phyloP scores from a whole-genome alignment of 1,140 invertebrate genomes.

The Drosophila suzukii region DNA sequence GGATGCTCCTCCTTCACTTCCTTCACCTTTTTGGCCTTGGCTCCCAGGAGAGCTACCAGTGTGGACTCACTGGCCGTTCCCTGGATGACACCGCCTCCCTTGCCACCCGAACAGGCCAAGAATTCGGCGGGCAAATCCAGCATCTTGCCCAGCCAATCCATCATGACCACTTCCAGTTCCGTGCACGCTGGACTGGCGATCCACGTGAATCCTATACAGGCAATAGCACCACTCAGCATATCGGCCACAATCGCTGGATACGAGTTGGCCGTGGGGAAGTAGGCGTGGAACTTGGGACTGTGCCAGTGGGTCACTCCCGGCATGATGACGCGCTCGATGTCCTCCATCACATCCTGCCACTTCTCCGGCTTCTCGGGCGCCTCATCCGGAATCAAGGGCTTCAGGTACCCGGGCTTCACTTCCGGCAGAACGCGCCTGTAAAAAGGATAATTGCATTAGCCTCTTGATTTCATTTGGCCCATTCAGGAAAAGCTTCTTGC shows the following conservation, averaged over 20 bases:
- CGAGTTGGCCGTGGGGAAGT: conserved; percentile 98
- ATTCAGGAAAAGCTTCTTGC: conserved; percentile 40
- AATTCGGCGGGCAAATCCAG: conserved; percentile 95
- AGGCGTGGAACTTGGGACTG: conserved; percentile 98
- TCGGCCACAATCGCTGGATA: conserved; percentile 94
- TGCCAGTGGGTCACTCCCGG: conserved; percentile 99
- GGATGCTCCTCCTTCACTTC: conserved; percentile 89
- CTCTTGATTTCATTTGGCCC: conserved; percentile 24
- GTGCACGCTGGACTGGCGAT: conserved; percentile 98
- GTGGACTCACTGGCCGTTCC: conserved; percentile 95
- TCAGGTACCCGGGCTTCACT: conserved; percentile 93
- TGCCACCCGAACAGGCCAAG: conserved; percentile 91
- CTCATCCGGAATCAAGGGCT: conserved; percentile 91
- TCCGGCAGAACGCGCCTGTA: conserved; percentile 91
- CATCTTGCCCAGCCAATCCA: conserved; percentile 99
- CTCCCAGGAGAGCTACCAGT: conserved; percentile 94
- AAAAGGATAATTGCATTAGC: conserved; percentile 63
- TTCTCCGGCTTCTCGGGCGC: conserved; percentile 93
- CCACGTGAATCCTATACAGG: conserved; percentile 95
- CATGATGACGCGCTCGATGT: conserved; percentile 98
- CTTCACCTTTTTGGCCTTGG: conserved; percentile 91
- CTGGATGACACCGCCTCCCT: conserved; percentile 97
- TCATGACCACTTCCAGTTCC: conserved; percentile 97
- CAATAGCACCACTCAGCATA: conserved; percentile 97
- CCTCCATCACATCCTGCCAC: conserved; percentile 95